Evolutionary conservation across 2,113 vertebrate species (phyloP).

Genomic region (Triplophysa siluroides): DNA sequence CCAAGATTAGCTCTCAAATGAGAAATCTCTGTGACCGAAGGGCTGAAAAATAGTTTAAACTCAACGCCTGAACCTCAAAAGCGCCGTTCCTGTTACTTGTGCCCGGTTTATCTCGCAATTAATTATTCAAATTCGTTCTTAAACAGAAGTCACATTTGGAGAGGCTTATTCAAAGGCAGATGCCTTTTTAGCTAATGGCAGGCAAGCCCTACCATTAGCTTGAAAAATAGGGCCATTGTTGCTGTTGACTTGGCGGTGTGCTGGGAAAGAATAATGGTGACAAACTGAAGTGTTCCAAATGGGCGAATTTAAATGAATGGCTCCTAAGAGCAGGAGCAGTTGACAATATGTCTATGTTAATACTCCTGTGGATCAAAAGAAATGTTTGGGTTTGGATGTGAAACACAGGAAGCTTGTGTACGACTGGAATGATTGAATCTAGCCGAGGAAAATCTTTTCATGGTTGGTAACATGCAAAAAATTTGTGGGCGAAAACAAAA

Average conservation of each 20-base stretch:
- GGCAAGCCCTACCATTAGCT: constrained; percentile 74
- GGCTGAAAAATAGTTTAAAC: constrained; percentile 63
- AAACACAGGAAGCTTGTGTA: constrained; percentile 77
- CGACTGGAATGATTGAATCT: constrained; percentile 71
- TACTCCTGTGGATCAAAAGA: constrained; percentile 87
- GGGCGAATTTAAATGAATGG: constrained; percentile 97
- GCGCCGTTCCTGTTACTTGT: constrained; percentile 60
- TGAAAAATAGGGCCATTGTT: constrained; percentile 79
- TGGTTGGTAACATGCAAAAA: not conserved
- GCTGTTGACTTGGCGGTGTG: constrained; percentile 74
- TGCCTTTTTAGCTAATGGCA: constrained; percentile 68
- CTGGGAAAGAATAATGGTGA: constrained; percentile 87
- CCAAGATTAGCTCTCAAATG: constrained; percentile 67
- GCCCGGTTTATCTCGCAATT: constrained; percentile 71
- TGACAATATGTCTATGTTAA: constrained; percentile 90
- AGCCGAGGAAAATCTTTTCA: constrained; percentile 49
- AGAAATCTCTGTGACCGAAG: constrained; percentile 69
- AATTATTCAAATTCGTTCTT: constrained; percentile 78
- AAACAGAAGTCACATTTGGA: constrained; percentile 73
- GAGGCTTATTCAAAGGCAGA: constrained; percentile 71
- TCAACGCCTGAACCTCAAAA: constrained; percentile 44
- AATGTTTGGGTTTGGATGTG: constrained; percentile 91
- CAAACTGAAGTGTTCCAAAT: constrained; percentile 95
- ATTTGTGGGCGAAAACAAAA: constrained; percentile 1
- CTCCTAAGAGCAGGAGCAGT: constrained; percentile 86